Base-by-base conservation (phyloP, 2,888 invertebrate species). In the Monochamus alternatus region DNA sequence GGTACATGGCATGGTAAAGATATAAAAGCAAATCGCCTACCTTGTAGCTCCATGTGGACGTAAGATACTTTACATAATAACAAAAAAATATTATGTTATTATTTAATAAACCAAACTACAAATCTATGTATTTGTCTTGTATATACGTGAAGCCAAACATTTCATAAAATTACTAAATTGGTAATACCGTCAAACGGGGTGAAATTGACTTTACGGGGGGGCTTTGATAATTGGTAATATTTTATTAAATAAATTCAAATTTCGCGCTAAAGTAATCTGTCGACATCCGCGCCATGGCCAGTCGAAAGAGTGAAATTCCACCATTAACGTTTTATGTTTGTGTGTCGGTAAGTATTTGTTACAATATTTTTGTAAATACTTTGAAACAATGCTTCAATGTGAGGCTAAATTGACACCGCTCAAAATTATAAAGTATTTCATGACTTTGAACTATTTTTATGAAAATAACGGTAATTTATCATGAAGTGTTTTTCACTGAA, bases 1-100 rank as follows among this genome's bases (percentile, higher is more conserved):
- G 75, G 67, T 7, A 62, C 59, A 10, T 75, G 75, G 75, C 58
- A 67, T 52, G 71, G 66, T 2, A 75, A 75, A 65, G 72, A 75
- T 44, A 5, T 75, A 31, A 72, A 72, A 62, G 47, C 71, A n/a
- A n/a, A n/a, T 5, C 75, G 72, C 60, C 67, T 67, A 9, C 72
- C 72, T 7, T n/a, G n/a, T n/a, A n/a, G n/a, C n/a, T n/a, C n/a
- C n/a, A n/a, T n/a, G n/a, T n/a, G n/a, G n/a, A n/a, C n/a, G n/a
- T n/a, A n/a, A n/a, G n/a, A n/a, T n/a, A n/a, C n/a, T n/a, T n/a
- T n/a, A n/a, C n/a, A n/a, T n/a, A n/a, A n/a, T n/a, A n/a, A n/a
- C n/a, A n/a, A n/a, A n/a, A n/a, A n/a, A n/a, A n/a, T n/a, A n/a
- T n/a, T n/a, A n/a, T n/a, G n/a, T n/a, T n/a, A n/a, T n/a, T n/a